phyloP scores from a whole-genome alignment of 2,797 vertebrate species.

The Heteromormyrus szaboi region DNA sequence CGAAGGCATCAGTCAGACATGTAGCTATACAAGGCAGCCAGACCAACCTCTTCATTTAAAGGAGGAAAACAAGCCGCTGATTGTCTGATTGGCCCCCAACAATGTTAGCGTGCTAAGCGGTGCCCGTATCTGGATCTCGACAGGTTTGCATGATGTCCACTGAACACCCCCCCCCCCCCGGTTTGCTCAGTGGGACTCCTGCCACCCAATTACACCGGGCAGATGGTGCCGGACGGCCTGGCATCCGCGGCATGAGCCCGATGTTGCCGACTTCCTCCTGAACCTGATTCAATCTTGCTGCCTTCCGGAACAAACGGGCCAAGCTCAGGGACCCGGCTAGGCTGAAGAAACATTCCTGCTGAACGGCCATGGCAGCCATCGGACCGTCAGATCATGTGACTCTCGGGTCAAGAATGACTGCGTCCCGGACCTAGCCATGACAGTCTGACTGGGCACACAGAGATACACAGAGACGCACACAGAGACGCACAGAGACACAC shows the following conservation, averaged over 20 bases:
- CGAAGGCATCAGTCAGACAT: not conserved
- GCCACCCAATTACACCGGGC: slow-evolving; percentile 18
- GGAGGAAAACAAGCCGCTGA: not conserved
- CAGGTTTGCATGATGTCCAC: not conserved
- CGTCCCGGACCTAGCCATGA: slow-evolving; percentile 39
- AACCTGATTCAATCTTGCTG: slow-evolving; percentile 12
- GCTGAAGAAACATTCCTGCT: slow-evolving; percentile 7
- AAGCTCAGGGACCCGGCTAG: not conserved
- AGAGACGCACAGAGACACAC: not conserved
- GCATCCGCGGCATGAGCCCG: slow-evolving; percentile 14
- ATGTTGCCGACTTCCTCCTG: not conserved
- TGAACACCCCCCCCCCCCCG: slow-evolving; percentile 37
- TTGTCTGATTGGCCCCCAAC: no score
- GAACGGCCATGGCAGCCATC: slow-evolving; percentile 38
- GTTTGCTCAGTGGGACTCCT: slow-evolving; percentile 38
- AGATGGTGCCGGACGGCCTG: slow-evolving; percentile 18
- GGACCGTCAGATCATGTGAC: not conserved
- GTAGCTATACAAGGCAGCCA: not conserved
- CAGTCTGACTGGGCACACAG: slow-evolving; percentile 37
- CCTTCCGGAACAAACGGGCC: not conserved
- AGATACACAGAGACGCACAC: no score
- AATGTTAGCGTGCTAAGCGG: not conserved
- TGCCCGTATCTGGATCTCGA: not conserved
- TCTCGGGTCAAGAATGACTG: not conserved
- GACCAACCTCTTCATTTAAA: not conserved